Evolutionary conservation across 2,113 vertebrate species (phyloP).

Genomic region (Herpetotheres cachinnans): DNA sequence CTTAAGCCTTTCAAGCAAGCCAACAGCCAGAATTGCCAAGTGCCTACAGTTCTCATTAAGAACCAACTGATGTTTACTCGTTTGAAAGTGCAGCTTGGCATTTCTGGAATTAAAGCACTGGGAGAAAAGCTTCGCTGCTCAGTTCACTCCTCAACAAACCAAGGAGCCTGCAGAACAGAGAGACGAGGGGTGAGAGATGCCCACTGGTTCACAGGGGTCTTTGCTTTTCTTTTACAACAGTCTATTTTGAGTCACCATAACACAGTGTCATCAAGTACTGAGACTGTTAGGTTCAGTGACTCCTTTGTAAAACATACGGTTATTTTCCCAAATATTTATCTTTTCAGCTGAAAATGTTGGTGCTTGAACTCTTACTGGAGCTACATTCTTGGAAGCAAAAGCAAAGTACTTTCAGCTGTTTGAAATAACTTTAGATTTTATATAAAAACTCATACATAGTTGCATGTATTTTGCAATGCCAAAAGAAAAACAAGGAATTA

Average conservation of each 20-base stretch:
- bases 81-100: neutral
- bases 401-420: conserved; percentile 22
- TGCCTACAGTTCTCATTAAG: neutral
- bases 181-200: neutral
- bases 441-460: neutral
- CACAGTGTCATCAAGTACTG: neutral
- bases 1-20: neutral
- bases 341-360: neutral
- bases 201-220: fast-evolving
- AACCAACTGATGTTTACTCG: neutral
- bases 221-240: neutral
- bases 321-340: conserved; percentile 24
- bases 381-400: neutral
- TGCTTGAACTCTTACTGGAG: neutral
- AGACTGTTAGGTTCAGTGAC: neutral
- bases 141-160: neutral
- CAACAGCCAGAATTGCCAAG: fast-evolving
- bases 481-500: neutral
- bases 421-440: neutral
- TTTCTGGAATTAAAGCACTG: neutral
- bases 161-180: neutral
- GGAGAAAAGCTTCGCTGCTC: neutral
- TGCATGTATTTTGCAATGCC: neutral
- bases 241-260: neutral
- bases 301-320: neutral